phyloP scores from a whole-genome alignment of 2,888 invertebrate genomes.

The Sinhomidia bicolor region DNA sequence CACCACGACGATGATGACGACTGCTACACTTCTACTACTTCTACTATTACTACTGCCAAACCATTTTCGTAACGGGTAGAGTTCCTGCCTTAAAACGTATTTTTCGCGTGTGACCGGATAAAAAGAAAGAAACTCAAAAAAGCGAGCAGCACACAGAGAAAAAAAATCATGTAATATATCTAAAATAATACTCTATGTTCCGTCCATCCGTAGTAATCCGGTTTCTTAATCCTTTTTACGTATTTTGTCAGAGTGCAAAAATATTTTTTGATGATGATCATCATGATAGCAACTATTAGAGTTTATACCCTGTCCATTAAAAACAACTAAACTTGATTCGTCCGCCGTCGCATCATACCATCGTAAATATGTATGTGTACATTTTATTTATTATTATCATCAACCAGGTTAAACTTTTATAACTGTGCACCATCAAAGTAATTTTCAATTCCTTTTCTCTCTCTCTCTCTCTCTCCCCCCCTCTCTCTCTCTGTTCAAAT shows the following conservation, averaged over 20 bases:
- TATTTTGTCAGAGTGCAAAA: constrained; percentile 53
- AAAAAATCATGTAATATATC: constrained; percentile 18
- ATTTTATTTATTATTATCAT: too few species aligned
- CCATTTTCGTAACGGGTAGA: constrained; percentile 65
- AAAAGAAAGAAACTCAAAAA: constrained; percentile 39
- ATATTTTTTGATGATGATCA: constrained; percentile 40
- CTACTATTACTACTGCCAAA: constrained; percentile 6
- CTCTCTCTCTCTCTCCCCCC: constrained; percentile 13
- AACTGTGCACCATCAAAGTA: constrained; percentile 40
- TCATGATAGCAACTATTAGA: not conserved
- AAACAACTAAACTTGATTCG: not conserved
- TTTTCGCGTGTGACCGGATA: constrained; percentile 80
- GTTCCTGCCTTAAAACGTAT: constrained; percentile 67
- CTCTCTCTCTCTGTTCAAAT: too few species aligned
- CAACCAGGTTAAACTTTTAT: not conserved
- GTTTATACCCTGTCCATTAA: constrained; percentile 11
- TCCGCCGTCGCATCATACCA: not conserved
- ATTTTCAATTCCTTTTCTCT: constrained; percentile 44
- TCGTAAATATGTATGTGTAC: too few species aligned
- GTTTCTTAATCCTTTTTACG: constrained; percentile 45
- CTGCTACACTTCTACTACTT: not conserved
- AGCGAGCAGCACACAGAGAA: not conserved
- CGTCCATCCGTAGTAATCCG: constrained; percentile 57
- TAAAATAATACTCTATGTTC: constrained; percentile 72
- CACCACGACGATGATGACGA: not conserved